Percentiles rank a stretch among this genome's conserved stretches.
Conservation (phyloP, 1,140 invertebrate species). For the Thaumatotibia leucotreta region DNA sequence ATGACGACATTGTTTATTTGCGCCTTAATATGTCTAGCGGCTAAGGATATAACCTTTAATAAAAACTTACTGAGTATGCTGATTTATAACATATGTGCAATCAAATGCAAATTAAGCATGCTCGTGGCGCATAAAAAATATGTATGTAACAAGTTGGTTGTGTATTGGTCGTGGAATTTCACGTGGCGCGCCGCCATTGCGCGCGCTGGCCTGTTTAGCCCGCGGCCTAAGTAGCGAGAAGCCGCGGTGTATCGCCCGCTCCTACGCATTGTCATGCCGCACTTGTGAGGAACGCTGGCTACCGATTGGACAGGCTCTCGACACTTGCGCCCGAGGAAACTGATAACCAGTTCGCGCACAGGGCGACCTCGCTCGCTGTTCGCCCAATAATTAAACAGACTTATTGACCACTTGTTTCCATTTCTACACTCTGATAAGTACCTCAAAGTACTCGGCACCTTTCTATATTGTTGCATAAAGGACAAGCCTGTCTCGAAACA, state of each 20-base stretch:
- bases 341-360: conserved; percentile 67
- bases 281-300: not conserved
- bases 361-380: conserved; percentile 57
- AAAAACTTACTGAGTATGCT: not conserved
- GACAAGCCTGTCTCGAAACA: conserved; percentile 28
- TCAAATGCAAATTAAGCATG: not conserved
- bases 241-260: not conserved
- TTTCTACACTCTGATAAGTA: conserved; percentile 59
- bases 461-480: conserved; percentile 27
- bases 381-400: conserved; percentile 65
- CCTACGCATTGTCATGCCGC: not conserved
- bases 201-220: conserved; percentile 14
- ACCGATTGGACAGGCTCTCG: conserved; percentile 28
- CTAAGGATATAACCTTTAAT: not conserved
- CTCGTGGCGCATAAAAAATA: not conserved
- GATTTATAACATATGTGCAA: not conserved
- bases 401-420: conserved; percentile 63
- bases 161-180: conserved; percentile 23
- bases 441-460: conserved; percentile 36
- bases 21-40: not conserved
- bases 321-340: conserved; percentile 40
- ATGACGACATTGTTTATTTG: not conserved
- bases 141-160: conserved; percentile 20
- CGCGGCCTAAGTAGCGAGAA: conserved; percentile 26
- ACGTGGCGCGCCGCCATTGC: conserved; percentile 19